Percentiles rank a stretch among this genome's conserved stretches.
Evolutionary conservation across 2,113 vertebrate species (phyloP).

Genomic region (Ursus arctos): DNA sequence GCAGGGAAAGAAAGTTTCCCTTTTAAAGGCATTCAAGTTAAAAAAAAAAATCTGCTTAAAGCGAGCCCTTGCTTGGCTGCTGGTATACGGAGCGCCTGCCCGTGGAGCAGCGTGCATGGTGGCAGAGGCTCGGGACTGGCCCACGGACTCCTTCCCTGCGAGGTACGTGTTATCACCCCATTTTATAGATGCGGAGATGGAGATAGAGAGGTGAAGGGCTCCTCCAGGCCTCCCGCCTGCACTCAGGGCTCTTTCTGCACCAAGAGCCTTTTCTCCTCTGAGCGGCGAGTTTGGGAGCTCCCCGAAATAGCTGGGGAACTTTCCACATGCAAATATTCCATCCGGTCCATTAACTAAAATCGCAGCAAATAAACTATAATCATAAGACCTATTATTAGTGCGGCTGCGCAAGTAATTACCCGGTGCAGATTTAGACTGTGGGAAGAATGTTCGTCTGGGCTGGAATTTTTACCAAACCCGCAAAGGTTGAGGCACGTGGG

Average conservation of each 20-base stretch:
- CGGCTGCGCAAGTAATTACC: constrained; percentile 54
- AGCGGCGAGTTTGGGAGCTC: constrained; percentile 57
- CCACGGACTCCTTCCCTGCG: fast-evolving
- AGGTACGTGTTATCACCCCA: background rate
- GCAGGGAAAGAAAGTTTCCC: background rate
- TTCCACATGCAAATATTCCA: constrained; percentile 62
- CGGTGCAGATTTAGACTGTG: background rate
- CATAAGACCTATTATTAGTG: constrained; percentile 50
- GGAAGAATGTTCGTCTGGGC: background rate
- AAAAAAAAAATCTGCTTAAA: background rate
- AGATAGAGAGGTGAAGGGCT: background rate
- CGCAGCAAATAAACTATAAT: constrained; percentile 44
- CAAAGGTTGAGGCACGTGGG: constrained; percentile 25
- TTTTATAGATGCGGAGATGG: background rate
- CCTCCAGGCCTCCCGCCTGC: too few species aligned
- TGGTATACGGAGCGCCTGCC: background rate
- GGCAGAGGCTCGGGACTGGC: too few species aligned
- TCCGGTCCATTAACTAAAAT: constrained; percentile 61
- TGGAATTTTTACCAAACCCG: constrained; percentile 46
- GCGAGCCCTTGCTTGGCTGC: background rate
- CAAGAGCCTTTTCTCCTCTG: background rate
- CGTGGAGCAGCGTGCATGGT: fast-evolving
- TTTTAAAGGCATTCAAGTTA: background rate
- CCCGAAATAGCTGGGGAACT: constrained; percentile 51
- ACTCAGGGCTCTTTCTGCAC: background rate